Conservation (phyloP, 1,140 invertebrate genomes). For the Drosophila insularis region DNA sequence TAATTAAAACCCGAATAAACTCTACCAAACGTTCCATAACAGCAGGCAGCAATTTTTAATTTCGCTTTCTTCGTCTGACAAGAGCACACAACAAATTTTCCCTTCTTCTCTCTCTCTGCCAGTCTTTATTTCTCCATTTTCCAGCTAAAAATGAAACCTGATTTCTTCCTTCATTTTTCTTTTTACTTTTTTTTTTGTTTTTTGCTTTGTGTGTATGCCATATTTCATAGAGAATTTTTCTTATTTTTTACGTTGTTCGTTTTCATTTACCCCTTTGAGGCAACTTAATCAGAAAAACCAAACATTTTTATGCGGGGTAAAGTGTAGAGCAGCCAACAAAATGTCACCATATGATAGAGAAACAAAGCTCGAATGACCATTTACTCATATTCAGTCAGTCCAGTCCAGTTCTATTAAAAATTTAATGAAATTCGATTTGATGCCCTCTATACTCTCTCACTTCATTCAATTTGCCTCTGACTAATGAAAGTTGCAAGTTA, state of each 20-base stretch:
- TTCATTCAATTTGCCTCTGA: too few species aligned
- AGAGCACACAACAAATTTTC: neutral
- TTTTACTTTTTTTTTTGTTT: neutral
- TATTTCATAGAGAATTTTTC: neutral
- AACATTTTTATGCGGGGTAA: conserved; percentile 2
- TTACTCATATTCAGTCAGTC: conserved; percentile 8
- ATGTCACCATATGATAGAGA: conserved; percentile 41
- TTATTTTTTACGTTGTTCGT: neutral
- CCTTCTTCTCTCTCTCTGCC: neutral
- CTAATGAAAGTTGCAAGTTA: conserved; percentile 32
- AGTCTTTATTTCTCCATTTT: neutral
- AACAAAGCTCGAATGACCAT: conserved; percentile 28
- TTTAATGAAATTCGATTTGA: too few species aligned
- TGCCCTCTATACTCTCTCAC: too few species aligned
- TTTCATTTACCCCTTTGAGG: neutral
- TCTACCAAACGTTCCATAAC: neutral
- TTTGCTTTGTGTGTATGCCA: neutral
- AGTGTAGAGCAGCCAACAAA: conserved; percentile 55
- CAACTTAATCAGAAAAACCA: conserved; percentile 50
- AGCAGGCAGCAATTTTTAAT: neutral
- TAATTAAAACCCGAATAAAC: neutral
- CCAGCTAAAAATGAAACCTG: neutral
- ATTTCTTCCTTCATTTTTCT: neutral
- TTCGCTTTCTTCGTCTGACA: neutral
- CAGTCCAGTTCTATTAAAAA: too few species aligned